phyloP scores from a whole-genome alignment of 1,140 invertebrate species.

The Pogonomyrmex californicus region DNA sequence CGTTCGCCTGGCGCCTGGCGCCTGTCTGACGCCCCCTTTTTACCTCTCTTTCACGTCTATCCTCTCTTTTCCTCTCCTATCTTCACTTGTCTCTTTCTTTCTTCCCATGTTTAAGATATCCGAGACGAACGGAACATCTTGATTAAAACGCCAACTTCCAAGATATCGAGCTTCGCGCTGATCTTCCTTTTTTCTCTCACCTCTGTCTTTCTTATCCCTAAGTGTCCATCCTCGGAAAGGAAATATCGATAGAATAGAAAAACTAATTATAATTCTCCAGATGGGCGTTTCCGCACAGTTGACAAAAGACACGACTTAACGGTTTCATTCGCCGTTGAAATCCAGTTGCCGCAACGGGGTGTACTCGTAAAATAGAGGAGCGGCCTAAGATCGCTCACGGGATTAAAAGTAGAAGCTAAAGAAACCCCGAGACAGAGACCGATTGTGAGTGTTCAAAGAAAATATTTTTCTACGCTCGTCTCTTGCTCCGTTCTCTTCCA shows the following conservation, averaged over 20 bases:
- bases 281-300: neutral
- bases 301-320: constrained; percentile 44
- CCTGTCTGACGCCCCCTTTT: constrained; percentile 77
- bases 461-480: constrained; percentile 36
- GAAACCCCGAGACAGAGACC: constrained; percentile 37
- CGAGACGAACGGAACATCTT: constrained; percentile 79
- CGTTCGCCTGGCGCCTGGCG: constrained; percentile 79
- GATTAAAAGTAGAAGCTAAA: constrained; percentile 53
- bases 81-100: neutral
- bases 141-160: constrained; percentile 81
- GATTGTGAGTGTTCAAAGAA: constrained; percentile 37
- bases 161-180: constrained; percentile 71
- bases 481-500: neutral
- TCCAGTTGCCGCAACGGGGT: constrained; percentile 8
- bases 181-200: constrained; percentile 36
- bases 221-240: constrained; percentile 54
- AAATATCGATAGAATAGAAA: constrained; percentile 65
- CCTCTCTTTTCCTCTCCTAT: constrained; percentile 17
- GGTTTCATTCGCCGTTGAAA: constrained; percentile 46
- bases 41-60: constrained; percentile 32
- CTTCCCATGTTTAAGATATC: constrained; percentile 68
- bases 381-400: constrained; percentile 48
- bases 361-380: constrained; percentile 61
- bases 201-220: constrained; percentile 43
- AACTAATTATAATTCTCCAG: constrained; percentile 73